Evolutionary conservation across 2,888 invertebrate species (phyloP).

Genomic region (Tillus elongatus): DNA sequence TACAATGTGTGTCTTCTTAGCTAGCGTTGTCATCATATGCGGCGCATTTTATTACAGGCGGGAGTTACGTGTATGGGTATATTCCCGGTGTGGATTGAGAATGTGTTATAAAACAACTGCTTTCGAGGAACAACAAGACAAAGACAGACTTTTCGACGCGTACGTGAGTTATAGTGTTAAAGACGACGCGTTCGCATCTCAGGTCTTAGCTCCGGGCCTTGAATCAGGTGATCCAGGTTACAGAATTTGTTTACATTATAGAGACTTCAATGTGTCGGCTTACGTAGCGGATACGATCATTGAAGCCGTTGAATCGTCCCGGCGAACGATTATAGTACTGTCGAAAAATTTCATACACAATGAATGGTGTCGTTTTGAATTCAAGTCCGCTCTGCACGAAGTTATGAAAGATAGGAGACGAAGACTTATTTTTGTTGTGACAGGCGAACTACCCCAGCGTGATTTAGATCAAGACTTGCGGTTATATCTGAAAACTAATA

Average conservation of each 20-base stretch:
- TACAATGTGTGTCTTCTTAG: conserved; percentile 67
- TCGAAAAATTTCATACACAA: conserved; percentile 90
- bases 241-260: conserved; percentile 81
- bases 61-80: conserved; percentile 76
- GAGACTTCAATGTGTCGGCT: conserved; percentile 81
- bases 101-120: conserved; percentile 78
- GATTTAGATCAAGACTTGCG: conserved; percentile 87
- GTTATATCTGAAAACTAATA: conserved; percentile 81
- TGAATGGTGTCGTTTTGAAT: conserved; percentile 93
- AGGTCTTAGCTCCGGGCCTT: conserved; percentile 78
- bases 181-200: conserved; percentile 84
- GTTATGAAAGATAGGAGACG: conserved; percentile 78
- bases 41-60: conserved; percentile 73
- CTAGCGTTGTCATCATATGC: conserved; percentile 66
- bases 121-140: conserved; percentile 72
- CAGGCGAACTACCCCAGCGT: conserved; percentile 80
- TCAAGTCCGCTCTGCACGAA: conserved; percentile 86
- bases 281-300: conserved; percentile 88
- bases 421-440: conserved; percentile 80
- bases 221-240: conserved; percentile 76
- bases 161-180: conserved; percentile 92
- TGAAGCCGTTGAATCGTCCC: conserved; percentile 84
- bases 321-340: conserved; percentile 80
- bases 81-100: conserved; percentile 74
- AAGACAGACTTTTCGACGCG: conserved; percentile 85